phyloP scores from a whole-genome alignment of 2,113 vertebrate genomes.

The Mesoclemmys tuberculata region DNA sequence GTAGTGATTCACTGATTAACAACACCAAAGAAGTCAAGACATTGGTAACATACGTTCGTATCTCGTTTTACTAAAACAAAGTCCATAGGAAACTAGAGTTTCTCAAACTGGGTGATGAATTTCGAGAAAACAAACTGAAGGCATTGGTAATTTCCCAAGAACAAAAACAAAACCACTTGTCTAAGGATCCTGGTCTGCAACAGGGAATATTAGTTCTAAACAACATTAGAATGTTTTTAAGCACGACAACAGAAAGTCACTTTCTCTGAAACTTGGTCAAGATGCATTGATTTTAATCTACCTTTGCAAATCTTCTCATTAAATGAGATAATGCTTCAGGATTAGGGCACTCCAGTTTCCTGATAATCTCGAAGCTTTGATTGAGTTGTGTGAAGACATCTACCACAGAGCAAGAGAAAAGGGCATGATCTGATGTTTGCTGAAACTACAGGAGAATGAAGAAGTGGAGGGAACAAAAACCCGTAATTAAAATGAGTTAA shows the following conservation, averaged over 20 bases:
- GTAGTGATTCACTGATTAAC: background rate
- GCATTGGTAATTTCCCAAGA: background rate
- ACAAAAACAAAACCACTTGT: background rate
- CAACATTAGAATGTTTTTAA: background rate
- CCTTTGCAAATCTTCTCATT: conserved; percentile 98
- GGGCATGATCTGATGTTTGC: conserved; percentile 96
- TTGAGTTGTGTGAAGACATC: conserved; percentile 99
- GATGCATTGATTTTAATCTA: conserved; percentile 62
- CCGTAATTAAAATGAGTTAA: background rate
- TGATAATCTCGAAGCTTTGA: conserved; percentile 99
- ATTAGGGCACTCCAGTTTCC: conserved; percentile 97
- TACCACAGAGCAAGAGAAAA: conserved; percentile 98
- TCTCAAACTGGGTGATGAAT: background rate
- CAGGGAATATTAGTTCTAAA: background rate
- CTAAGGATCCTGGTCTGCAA: background rate
- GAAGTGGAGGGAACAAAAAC: background rate
- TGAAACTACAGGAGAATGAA: conserved; percentile 86
- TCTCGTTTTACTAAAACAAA: background rate
- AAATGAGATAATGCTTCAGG: conserved; percentile 96
- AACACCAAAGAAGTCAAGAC: background rate
- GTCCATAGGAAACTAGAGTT: background rate
- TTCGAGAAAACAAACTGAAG: background rate
- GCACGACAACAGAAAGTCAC: background rate
- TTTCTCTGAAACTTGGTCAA: background rate
- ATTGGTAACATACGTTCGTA: background rate